Conservation (phyloP, 2,113 vertebrate genomes). For the Tyto alba region DNA sequence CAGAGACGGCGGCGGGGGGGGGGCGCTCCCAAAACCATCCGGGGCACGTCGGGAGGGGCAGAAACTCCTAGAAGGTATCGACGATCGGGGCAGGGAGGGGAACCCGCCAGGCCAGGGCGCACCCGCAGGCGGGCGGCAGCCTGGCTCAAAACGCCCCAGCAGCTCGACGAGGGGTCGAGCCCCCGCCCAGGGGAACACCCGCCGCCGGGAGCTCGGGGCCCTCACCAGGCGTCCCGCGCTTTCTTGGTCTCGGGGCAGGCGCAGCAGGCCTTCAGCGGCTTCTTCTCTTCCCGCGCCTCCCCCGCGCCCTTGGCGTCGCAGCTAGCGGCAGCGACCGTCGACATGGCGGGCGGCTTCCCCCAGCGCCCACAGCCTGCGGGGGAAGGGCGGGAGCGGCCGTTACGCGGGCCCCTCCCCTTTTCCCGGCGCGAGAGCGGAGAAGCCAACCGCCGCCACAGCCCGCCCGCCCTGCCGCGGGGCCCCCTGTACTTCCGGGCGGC, state of each 20-base stretch:
- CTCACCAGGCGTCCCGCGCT: slow-evolving; percentile 89
- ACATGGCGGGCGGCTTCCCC: slow-evolving; percentile 64
- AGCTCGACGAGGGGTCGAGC: too few relatives aligned
- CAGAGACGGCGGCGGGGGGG: too few relatives aligned
- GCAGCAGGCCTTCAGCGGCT: slow-evolving; percentile 91
- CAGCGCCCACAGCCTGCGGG: background rate
- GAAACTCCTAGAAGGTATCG: accelerated
- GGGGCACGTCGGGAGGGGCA: accelerated
- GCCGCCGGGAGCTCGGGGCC: too few relatives aligned
- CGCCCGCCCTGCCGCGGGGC: too few relatives aligned
- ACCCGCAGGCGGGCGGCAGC: too few relatives aligned
- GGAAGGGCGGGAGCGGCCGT: accelerated
- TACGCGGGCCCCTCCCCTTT: too few relatives aligned
- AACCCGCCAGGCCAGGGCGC: background rate
- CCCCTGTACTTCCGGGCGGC: background rate
- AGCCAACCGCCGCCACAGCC: too few relatives aligned
- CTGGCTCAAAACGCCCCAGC: background rate
- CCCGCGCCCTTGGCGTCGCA: slow-evolving; percentile 50
- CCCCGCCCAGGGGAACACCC: too few relatives aligned
- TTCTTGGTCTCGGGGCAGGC: slow-evolving; percentile 97
- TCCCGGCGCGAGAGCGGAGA: too few relatives aligned
- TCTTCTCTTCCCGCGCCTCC: slow-evolving; percentile 74
- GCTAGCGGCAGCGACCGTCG: slow-evolving; percentile 73
- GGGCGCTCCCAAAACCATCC: background rate
- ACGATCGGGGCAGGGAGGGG: too few relatives aligned